These are phyloP conservation scores for Athetis lepigone DNA, from an alignment of 2,888 invertebrate genomes.

Conservation along the genomic window DNA sequence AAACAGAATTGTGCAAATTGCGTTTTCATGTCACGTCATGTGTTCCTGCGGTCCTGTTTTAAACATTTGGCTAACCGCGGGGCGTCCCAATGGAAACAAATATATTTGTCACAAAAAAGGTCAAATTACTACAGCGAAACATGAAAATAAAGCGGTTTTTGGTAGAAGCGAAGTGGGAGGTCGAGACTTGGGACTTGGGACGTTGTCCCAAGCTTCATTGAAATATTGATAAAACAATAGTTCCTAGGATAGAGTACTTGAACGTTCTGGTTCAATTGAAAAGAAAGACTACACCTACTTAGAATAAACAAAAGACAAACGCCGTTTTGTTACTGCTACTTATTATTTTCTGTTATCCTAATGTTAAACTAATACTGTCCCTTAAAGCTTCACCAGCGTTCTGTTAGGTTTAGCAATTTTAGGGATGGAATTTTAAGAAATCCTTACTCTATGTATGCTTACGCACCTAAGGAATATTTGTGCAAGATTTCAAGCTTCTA, in stretches of 20 bases:
- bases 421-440: too few species aligned
- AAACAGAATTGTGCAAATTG: slow-evolving; percentile 68
- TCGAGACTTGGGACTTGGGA: slow-evolving; percentile 19
- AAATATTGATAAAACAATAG: slow-evolving; percentile 30
- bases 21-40: slow-evolving; percentile 66
- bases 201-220: slow-evolving; percentile 16
- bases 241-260: neutral
- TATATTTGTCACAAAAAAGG: slow-evolving; percentile 41
- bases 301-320: slow-evolving; percentile 16
- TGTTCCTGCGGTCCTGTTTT: slow-evolving; percentile 56
- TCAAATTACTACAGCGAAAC: slow-evolving; percentile 27
- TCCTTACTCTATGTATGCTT: too few species aligned
- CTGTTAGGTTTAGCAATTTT: too few species aligned
- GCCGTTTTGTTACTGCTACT: neutral
- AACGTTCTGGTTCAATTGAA: slow-evolving; percentile 24
- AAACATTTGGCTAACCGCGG: slow-evolving; percentile 71
- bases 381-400: too few species aligned
- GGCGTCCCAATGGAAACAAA: slow-evolving; percentile 33
- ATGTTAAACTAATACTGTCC: too few species aligned
- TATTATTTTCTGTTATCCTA: neutral
- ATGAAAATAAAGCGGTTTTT: slow-evolving; percentile 17
- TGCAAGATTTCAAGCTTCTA: too few species aligned
- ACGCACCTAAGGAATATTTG: too few species aligned
- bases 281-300: slow-evolving; percentile 17
- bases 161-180: slow-evolving; percentile 40